Evolutionary conservation across 2,888 invertebrate genomes (phyloP).

Genomic region (Ceriagrion tenellum): DNA sequence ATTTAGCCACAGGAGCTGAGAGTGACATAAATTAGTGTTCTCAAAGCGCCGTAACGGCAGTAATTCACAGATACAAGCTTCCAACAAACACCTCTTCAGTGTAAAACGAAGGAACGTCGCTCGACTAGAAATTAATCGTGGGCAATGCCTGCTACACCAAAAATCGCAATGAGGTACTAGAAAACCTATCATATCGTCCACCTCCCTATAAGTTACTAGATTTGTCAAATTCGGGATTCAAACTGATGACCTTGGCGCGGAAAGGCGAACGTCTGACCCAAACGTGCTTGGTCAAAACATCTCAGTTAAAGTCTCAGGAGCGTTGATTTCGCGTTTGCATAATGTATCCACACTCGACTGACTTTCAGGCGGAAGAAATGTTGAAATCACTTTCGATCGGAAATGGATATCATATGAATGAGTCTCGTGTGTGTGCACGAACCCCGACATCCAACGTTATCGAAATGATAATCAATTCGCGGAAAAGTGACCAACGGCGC

Average conservation of each 20-base stretch:
- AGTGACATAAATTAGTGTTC: too few species aligned
- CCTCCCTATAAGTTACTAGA: background rate
- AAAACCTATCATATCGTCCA: background rate
- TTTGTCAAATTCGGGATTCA: background rate
- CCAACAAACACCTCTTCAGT: too few species aligned
- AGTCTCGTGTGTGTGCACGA: background rate
- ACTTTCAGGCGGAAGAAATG: background rate
- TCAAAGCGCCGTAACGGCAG: too few species aligned
- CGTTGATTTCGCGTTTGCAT: background rate
- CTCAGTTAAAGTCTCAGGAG: background rate
- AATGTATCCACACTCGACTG: background rate
- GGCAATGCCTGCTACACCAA: too few species aligned
- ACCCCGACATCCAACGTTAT: background rate
- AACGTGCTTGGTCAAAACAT: background rate
- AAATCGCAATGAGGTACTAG: too few species aligned
- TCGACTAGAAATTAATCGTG: too few species aligned
- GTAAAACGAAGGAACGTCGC: too few species aligned
- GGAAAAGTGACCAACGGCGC: background rate
- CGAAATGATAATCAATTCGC: background rate
- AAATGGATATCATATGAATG: constrained; percentile 24
- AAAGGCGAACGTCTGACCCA: background rate
- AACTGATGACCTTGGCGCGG: background rate
- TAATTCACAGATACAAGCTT: too few species aligned
- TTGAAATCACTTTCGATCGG: constrained; percentile 27
- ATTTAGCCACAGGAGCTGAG: too few species aligned